phyloP scores from a whole-genome alignment of 2,888 invertebrate genomes.

The Ommatoiulus sabulosus region DNA sequence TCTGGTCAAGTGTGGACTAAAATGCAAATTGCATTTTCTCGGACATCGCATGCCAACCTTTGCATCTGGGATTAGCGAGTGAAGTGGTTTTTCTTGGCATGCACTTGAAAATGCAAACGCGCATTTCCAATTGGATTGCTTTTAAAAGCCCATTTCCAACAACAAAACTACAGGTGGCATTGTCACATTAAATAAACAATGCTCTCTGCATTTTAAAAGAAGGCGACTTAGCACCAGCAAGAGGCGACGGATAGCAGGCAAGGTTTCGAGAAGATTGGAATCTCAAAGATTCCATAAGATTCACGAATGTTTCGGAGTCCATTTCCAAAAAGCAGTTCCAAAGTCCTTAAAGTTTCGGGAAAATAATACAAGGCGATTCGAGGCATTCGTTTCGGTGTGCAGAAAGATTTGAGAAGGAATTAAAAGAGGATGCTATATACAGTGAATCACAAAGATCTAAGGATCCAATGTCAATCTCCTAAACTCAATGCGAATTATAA shows the following conservation, averaged over 20 bases:
- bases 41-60: background rate
- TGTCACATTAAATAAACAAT: slow-evolving; percentile 1
- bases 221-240: background rate
- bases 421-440: too few relatives aligned
- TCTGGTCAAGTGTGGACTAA: background rate
- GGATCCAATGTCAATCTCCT: too few relatives aligned
- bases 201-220: background rate
- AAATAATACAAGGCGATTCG: too few relatives aligned
- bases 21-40: background rate
- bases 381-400: too few relatives aligned
- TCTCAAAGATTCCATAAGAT: background rate
- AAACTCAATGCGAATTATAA: too few relatives aligned
- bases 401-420: too few relatives aligned
- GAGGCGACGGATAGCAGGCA: background rate
- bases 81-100: background rate
- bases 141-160: slow-evolving; percentile 1
- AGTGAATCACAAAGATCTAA: too few relatives aligned
- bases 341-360: too few relatives aligned
- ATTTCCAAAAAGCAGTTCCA: background rate
- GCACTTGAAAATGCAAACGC: slow-evolving; percentile 1
- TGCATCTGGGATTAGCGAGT: background rate
- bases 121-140: background rate
- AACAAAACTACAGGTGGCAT: background rate
- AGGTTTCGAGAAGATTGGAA: background rate
- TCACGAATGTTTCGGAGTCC: background rate